Evolutionary conservation across 2,113 vertebrate genomes (phyloP), one percentile per base, ranked within the genome.

Genomic region (Bungarus multicinctus): DNA sequence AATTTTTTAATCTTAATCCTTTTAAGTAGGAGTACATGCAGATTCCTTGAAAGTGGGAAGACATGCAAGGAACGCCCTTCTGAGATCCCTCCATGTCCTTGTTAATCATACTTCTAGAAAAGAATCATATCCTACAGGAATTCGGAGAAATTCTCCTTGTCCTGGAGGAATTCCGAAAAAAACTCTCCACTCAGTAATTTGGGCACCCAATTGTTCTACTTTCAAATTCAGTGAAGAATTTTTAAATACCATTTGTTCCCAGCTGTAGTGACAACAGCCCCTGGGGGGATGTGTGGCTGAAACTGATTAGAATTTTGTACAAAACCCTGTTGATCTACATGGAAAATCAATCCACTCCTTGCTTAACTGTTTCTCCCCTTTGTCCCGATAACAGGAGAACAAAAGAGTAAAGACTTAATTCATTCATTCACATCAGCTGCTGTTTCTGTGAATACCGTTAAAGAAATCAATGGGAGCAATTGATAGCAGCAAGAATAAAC

Each of bases 381-480:
- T 53, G 3, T 20, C 12, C 27, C 3, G 60, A 39, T 86, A 58
- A 5, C 39, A 91, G 23, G 88, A 91, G 30, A 53, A n/a, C 43
- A 39, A 39, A 74, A 85, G 25, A 87, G 12, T 90, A 87, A 87
- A 34, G 50, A 64, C 69, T 90, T 92, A 39, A 50, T 93, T 94
- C 1, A 18, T 60, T 92, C 74, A 69, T 43, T 88, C 39, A 89
- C 91, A 88, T 69, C 58, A 90, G 89, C 85, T 74, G 34, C 89
- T 93, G 39, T 89, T 92, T 87, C 60, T 74, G 34, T 92, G 91
- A 89, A 88, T 89, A 92, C 54, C 55, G 50, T 74, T 39, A 81
- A 81, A 81, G 64, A 81, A 89, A 92, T 92, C 91, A 92, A 88
- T 92, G 58, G 87, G 91, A 89, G 27, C 60, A 85, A 89, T 92